Evolutionary conservation across 1,140 invertebrate species (phyloP).

Genomic region (Lutraria rhynchaena): DNA sequence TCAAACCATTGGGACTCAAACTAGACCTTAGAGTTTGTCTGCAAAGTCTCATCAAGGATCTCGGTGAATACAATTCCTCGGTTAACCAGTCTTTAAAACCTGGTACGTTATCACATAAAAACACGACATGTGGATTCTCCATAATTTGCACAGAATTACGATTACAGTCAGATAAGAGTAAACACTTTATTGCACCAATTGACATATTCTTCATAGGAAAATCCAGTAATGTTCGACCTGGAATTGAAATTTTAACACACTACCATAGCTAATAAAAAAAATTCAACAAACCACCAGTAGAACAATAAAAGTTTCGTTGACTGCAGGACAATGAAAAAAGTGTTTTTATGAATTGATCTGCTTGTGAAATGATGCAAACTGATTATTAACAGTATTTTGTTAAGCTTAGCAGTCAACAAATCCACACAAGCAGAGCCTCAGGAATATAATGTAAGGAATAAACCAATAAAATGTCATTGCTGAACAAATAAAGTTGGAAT

Average conservation of each 20-base stretch:
- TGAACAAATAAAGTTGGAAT: too few species aligned
- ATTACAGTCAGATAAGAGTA: slow-evolving; percentile 24
- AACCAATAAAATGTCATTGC: too few species aligned
- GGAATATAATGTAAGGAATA: too few species aligned
- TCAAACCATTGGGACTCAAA: background rate
- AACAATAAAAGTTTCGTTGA: too few species aligned
- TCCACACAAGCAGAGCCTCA: too few species aligned
- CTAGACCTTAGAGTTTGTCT: background rate
- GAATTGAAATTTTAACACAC: background rate
- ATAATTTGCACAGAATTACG: slow-evolving; percentile 26
- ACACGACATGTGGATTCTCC: slow-evolving; percentile 6
- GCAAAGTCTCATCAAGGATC: slow-evolving; percentile 47
- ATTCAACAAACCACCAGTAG: background rate
- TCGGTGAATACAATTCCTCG: slow-evolving; percentile 46
- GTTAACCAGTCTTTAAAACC: slow-evolving; percentile 37
- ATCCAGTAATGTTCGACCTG: slow-evolving; percentile 24
- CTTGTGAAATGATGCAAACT: too few species aligned
- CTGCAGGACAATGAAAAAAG: too few species aligned
- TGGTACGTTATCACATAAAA: slow-evolving; percentile 30
- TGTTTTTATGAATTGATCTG: too few species aligned
- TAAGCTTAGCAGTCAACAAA: too few species aligned
- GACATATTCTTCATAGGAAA: slow-evolving; percentile 27
- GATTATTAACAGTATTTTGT: too few species aligned
- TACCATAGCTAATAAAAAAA: background rate
- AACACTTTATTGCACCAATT: slow-evolving; percentile 22